Conservation (phyloP, 2,113 vertebrate genomes). For the Salminus brasiliensis region DNA sequence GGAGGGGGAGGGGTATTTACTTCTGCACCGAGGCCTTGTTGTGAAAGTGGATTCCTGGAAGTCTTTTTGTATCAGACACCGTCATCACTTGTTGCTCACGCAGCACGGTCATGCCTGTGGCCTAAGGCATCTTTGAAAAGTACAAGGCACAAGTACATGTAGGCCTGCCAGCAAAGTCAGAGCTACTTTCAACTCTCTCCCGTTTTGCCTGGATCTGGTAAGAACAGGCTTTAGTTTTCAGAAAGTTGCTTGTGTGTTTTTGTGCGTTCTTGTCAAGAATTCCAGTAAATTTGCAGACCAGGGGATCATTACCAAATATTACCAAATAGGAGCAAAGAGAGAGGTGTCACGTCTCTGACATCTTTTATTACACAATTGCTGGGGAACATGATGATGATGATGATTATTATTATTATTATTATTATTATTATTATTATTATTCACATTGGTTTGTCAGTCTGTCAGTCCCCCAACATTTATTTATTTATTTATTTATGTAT, state of each 20-base stretch:
- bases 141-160: background rate
- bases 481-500: too few species aligned
- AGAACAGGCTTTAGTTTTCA: background rate
- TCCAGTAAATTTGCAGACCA: background rate
- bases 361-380: too few species aligned
- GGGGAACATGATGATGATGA: too few species aligned
- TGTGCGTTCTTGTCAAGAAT: too few species aligned
- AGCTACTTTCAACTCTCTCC: background rate
- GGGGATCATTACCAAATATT: too few species aligned
- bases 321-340: too few species aligned
- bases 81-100: conserved; percentile 14
- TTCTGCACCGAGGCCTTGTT: background rate
- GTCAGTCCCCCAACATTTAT: too few species aligned
- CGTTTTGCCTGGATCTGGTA: background rate
- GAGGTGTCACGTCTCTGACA: too few species aligned
- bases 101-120: background rate
- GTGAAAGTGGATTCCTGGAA: conserved; percentile 16
- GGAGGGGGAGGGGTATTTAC: conserved; percentile 8
- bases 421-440: too few species aligned
- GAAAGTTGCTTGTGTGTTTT: background rate
- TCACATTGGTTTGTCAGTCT: too few species aligned
- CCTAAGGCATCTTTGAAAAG: background rate
- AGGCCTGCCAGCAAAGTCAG: background rate
- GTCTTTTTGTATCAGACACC: background rate
- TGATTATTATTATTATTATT: too few species aligned